A percentile compares a stretch with the other conserved stretches of the same genome.
These are phyloP conservation scores for Mechanitis mazaeus DNA, from an alignment of 2,888 invertebrate species.

Conservation along the genomic window DNA sequence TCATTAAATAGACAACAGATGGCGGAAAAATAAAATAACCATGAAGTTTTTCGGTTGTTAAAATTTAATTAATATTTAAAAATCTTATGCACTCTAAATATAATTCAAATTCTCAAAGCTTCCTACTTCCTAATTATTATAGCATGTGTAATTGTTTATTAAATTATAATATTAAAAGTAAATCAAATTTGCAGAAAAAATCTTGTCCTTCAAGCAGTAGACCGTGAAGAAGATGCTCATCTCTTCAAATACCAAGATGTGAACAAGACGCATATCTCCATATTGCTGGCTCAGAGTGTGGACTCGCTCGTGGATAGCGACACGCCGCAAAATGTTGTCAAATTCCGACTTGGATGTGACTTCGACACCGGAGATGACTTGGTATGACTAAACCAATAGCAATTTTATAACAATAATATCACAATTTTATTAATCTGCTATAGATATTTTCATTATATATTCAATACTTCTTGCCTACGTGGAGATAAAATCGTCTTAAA, in stretches of 20 bases:
- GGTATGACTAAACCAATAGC: slow-evolving; percentile 51
- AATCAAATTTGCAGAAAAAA: slow-evolving; percentile 68
- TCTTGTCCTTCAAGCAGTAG: slow-evolving; percentile 82
- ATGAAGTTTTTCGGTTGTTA: too few species aligned
- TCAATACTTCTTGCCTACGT: too few species aligned
- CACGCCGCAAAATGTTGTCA: slow-evolving; percentile 86
- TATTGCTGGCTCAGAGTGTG: slow-evolving; percentile 84
- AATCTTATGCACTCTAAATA: too few species aligned
- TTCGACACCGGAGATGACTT: slow-evolving; percentile 81
- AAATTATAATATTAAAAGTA: too few species aligned
- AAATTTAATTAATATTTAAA: too few species aligned
- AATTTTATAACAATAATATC: too few species aligned
- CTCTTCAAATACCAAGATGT: slow-evolving; percentile 85
- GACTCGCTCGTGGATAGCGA: slow-evolving; percentile 89
- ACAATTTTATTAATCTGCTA: too few species aligned
- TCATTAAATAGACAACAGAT: neutral
- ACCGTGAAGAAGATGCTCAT: slow-evolving; percentile 82
- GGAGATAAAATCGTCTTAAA: too few species aligned
- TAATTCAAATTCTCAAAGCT: too few species aligned
- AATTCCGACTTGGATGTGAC: slow-evolving; percentile 87
- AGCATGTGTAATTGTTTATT: too few species aligned
- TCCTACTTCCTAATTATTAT: too few species aligned
- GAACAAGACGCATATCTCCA: slow-evolving; percentile 85
- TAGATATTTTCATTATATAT: too few species aligned
- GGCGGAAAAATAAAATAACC: neutral